phyloP scores from a whole-genome alignment of 2,888 invertebrate genomes.

The Ceraclea dissimilis region DNA sequence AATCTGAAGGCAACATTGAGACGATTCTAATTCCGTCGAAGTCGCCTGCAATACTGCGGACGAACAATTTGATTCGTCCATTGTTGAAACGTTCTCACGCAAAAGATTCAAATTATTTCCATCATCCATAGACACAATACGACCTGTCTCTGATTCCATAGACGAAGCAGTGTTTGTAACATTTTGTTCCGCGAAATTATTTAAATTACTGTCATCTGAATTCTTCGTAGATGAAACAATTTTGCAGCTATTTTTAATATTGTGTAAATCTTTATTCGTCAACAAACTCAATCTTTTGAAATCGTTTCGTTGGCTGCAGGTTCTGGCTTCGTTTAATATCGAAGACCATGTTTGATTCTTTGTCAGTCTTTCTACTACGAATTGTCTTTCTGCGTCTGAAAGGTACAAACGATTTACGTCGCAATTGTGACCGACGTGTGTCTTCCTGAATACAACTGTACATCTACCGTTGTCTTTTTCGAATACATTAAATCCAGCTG shows the following conservation, averaged over 20 bases:
- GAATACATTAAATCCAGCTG: slow-evolving; percentile 8
- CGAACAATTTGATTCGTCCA: no score
- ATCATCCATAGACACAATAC: no score
- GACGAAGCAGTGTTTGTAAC: no score
- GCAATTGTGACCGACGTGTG: slow-evolving; percentile 8
- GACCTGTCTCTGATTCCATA: no score
- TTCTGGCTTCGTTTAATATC: slow-evolving; percentile 5
- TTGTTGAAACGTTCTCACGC: no score
- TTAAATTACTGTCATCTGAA: no score
- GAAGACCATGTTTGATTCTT: background rate
- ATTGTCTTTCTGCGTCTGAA: slow-evolving; percentile 1
- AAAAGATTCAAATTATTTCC: no score
- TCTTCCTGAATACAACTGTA: slow-evolving; percentile 6
- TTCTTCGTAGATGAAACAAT: no score
- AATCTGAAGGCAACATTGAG: no score
- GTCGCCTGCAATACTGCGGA: no score
- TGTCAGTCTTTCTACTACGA: slow-evolving; percentile 3
- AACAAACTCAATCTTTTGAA: slow-evolving; percentile 6
- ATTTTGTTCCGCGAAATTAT: no score
- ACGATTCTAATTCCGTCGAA: no score
- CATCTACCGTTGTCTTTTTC: slow-evolving; percentile 9
- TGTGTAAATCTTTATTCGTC: slow-evolving; percentile 11
- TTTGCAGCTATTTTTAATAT: background rate
- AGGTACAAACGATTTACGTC: slow-evolving; percentile 1
- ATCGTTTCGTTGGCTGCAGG: background rate